These are phyloP conservation scores for Sprattus sprattus DNA, from an alignment of 2,113 vertebrate species.

Conservation along the genomic window DNA sequence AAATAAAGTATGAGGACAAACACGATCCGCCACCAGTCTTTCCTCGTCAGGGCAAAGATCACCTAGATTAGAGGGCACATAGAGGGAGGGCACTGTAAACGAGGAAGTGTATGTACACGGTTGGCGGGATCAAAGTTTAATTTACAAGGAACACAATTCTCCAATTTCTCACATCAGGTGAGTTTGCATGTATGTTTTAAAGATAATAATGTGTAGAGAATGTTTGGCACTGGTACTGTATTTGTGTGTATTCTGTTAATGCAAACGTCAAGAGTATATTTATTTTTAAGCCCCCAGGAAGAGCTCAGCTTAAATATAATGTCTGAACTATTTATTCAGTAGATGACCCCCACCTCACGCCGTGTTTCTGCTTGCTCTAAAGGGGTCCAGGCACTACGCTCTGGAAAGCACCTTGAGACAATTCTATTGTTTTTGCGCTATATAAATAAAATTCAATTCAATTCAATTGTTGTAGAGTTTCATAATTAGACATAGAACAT, in stretches of 20 bases:
- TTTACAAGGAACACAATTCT: neutral
- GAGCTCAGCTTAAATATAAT: no score
- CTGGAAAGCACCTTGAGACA: no score
- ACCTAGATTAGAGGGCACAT: neutral
- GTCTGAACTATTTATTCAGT: no score
- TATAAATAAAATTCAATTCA: no score
- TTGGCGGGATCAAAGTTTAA: neutral
- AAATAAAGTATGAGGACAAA: neutral
- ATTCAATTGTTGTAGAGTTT: no score
- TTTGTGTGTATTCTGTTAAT: no score
- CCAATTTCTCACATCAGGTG: neutral
- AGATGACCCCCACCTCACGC: no score
- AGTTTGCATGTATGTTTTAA: neutral
- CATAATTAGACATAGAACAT: neutral
- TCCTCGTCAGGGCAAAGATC: neutral
- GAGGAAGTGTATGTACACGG: neutral
- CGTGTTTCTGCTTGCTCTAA: no score
- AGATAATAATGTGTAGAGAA: neutral
- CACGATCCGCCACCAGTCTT: neutral
- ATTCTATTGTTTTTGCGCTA: no score
- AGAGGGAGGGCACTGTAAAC: neutral
- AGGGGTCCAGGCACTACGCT: no score
- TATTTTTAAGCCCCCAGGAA: no score
- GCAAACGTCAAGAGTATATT: no score
- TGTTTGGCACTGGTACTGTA: neutral